Percentiles rank a stretch among this genome's conserved stretches.
phyloP scores from a whole-genome alignment of 92 coral and sea anemone species.

The Zoanthus gigantus region DNA sequence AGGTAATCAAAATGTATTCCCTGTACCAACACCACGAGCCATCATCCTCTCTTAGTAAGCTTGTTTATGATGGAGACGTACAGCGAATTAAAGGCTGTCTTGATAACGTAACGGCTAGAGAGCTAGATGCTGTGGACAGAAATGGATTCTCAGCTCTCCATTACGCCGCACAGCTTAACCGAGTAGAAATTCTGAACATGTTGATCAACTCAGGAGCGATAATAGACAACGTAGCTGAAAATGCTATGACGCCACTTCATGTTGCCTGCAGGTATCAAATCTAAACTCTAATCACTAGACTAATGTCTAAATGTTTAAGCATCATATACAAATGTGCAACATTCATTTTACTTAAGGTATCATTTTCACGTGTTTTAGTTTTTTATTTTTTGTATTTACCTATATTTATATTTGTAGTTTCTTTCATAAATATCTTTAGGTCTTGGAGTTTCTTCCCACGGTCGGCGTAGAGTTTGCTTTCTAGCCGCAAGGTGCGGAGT shows the following conservation, averaged over 20 bases:
- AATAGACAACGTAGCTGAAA: conserved; percentile 10
- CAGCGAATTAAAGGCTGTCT: conserved; percentile 22
- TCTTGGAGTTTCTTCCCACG: too few relatives aligned
- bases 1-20: conserved; percentile 41
- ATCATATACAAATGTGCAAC: too few relatives aligned
- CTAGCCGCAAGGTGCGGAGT: too few relatives aligned
- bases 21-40: conserved; percentile 34
- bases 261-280: conserved; percentile 25
- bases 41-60: conserved; percentile 14
- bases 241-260: conserved; percentile 33
- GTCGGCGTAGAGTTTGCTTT: too few relatives aligned
- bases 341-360: too few relatives aligned
- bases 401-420: too few relatives aligned
- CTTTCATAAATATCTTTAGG: too few relatives aligned
- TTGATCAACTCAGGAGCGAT: conserved; percentile 36
- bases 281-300: too few relatives aligned
- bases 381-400: too few relatives aligned
- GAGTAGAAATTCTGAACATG: conserved; percentile 35
- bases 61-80: conserved; percentile 27
- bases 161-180: conserved; percentile 43
- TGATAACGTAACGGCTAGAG: background rate
- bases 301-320: too few relatives aligned
- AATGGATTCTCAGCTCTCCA: conserved; percentile 39
- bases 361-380: too few relatives aligned
- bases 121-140: conserved; percentile 21